Evolutionary conservation across 2,113 vertebrate species (phyloP).

Genomic region (Hypanus sabinus): DNA sequence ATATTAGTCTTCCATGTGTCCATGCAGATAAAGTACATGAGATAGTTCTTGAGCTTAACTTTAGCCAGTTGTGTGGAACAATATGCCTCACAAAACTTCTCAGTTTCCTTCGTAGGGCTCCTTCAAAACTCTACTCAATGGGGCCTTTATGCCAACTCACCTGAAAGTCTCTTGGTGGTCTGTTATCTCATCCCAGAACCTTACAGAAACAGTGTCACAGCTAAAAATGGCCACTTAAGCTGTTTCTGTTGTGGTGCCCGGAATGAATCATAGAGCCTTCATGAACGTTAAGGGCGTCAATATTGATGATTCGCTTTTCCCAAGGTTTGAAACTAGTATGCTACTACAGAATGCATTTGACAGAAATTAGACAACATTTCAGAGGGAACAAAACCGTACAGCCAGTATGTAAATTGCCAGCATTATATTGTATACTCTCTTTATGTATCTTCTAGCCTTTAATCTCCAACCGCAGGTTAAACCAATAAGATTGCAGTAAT

Average conservation of each 20-base stretch:
- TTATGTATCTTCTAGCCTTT: neutral
- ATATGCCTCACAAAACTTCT: neutral
- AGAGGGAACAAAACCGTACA: neutral
- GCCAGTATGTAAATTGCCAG: neutral
- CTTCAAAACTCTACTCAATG: neutral
- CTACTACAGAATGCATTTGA: neutral
- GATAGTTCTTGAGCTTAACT: neutral
- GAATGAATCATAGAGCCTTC: neutral
- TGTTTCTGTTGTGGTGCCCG: neutral
- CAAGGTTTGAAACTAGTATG: neutral
- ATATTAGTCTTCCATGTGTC: neutral
- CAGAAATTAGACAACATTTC: neutral
- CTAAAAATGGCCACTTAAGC: neutral
- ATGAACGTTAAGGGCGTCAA: neutral
- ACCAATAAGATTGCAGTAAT: neutral
- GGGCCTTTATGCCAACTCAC: neutral
- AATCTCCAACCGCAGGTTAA: neutral
- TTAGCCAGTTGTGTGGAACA: neutral
- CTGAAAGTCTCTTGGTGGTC: neutral
- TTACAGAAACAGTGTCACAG: neutral
- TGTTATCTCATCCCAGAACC: neutral
- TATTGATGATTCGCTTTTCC: neutral
- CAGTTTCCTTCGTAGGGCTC: neutral
- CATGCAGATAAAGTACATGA: neutral
- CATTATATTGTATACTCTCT: neutral